Percentiles rank a stretch among this genome's conserved stretches.
These are phyloP conservation scores for Drosophila yakuba DNA, from an alignment of 1,140 invertebrate genomes.

Conservation along the genomic window DNA sequence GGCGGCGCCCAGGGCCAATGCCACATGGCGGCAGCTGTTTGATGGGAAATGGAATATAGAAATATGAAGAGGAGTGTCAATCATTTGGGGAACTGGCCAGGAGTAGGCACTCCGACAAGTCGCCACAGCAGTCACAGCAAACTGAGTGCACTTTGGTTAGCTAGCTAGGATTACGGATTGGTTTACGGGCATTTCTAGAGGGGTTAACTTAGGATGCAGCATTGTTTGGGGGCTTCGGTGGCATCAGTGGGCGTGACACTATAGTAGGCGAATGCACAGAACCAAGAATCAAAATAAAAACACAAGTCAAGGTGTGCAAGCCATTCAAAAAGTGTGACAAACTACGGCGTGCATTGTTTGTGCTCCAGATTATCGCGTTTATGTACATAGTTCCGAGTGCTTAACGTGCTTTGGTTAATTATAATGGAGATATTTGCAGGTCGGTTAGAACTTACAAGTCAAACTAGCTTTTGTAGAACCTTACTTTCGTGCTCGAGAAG, in stretches of 20 bases:
- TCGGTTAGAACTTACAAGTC: slow-evolving; percentile 26
- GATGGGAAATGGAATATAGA: slow-evolving; percentile 12
- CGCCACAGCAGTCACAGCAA: slow-evolving; percentile 6
- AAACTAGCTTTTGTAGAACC: slow-evolving; percentile 64
- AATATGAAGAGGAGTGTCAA: not conserved
- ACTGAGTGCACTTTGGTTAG: slow-evolving; percentile 1
- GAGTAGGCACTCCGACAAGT: not conserved
- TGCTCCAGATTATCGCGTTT: not conserved
- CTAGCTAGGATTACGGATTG: slow-evolving; percentile 2
- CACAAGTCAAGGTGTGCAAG: slow-evolving; percentile 26
- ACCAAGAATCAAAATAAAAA: slow-evolving; percentile 43
- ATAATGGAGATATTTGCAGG: slow-evolving; percentile 1
- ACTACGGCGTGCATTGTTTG: slow-evolving; percentile 8
- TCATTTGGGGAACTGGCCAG: not conserved
- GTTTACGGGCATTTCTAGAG: slow-evolving; percentile 1
- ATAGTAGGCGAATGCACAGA: slow-evolving; percentile 15
- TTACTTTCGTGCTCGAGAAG: slow-evolving; percentile 67
- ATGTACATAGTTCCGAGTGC: not conserved
- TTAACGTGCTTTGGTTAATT: not conserved
- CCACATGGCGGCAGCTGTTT: slow-evolving; percentile 76
- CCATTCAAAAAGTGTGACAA: not conserved
- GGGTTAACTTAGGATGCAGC: slow-evolving; percentile 71
- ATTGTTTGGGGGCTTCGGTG: slow-evolving; percentile 62
- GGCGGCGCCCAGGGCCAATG: slow-evolving; percentile 76
- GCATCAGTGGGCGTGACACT: slow-evolving; percentile 53